phyloP scores from a whole-genome alignment of 2,797 vertebrate genomes.

The Labeo calbasu region DNA sequence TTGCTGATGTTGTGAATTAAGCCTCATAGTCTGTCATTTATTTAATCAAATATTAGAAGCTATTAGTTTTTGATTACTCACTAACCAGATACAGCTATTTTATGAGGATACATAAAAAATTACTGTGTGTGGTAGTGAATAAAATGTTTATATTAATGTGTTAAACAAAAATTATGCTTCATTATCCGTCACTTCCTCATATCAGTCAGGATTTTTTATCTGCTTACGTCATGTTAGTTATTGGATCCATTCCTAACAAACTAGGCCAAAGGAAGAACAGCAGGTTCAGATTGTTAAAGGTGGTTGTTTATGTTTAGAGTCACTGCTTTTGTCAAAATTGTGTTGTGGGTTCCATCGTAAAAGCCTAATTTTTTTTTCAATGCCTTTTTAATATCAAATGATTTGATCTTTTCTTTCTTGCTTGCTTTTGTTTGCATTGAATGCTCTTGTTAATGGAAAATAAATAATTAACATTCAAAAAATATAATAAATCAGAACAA shows the following conservation, averaged over 20 bases:
- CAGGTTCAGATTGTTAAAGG: not conserved
- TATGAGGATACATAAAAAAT: not conserved
- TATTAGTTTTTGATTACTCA: not conserved
- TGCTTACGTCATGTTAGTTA: not conserved
- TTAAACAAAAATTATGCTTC: not conserved
- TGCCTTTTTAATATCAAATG: not conserved
- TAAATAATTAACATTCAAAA: too few relatives aligned
- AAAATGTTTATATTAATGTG: not conserved
- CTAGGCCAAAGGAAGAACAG: conserved; percentile 14
- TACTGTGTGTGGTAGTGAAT: not conserved
- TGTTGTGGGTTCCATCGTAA: not conserved
- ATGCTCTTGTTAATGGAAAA: not conserved
- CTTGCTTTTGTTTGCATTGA: not conserved
- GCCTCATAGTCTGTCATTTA: not conserved
- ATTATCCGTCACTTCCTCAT: not conserved
- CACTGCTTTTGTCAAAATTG: not conserved
- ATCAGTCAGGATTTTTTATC: conserved; percentile 3
- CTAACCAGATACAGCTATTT: not conserved
- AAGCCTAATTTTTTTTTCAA: not conserved
- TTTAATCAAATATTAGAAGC: not conserved
- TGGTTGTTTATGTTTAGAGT: conserved; percentile 5
- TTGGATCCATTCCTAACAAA: not conserved
- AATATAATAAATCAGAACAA: too few relatives aligned
- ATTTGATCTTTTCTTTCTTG: not conserved
- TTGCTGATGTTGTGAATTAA: not conserved